Evolutionary conservation across 2,888 invertebrate species (phyloP).

Genomic region (Agrilus biguttatus): DNA sequence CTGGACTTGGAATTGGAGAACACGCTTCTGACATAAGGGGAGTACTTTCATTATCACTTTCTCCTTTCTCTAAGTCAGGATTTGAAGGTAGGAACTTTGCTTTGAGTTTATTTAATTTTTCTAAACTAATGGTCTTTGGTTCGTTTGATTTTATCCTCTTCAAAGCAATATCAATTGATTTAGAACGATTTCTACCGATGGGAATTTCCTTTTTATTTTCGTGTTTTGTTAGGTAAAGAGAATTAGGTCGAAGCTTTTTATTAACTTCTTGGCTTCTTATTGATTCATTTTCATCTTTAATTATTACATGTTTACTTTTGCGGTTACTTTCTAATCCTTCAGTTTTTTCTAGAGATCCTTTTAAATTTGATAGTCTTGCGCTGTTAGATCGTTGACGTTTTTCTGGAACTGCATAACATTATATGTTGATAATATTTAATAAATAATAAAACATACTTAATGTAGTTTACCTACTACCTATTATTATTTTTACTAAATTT

Average conservation of each 20-base stretch:
- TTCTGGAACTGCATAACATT: neutral
- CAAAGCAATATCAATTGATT: conserved; percentile 22
- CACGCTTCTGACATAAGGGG: conserved; percentile 42
- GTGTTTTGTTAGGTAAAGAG: conserved; percentile 18
- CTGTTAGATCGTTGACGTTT: conserved; percentile 18
- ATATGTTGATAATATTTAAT: too few relatives aligned
- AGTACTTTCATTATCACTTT: conserved; percentile 52
- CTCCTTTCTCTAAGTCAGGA: conserved; percentile 22
- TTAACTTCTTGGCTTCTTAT: conserved; percentile 14
- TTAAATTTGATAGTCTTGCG: conserved; percentile 16
- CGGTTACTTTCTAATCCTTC: conserved; percentile 10
- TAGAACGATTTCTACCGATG: conserved; percentile 18
- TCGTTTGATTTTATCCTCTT: conserved; percentile 12
- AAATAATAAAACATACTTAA: too few relatives aligned
- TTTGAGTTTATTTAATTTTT: conserved; percentile 24
- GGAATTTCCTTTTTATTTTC: conserved; percentile 14
- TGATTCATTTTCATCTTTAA: conserved; percentile 19
- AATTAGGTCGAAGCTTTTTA: conserved; percentile 18
- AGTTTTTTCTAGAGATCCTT: conserved; percentile 7
- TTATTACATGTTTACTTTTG: conserved; percentile 22
- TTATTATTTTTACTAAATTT: too few relatives aligned
- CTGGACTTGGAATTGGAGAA: conserved; percentile 20
- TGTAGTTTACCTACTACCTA: too few relatives aligned
- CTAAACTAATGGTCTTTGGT: conserved; percentile 19
- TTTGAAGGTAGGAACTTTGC: conserved; percentile 28